phyloP scores from a whole-genome alignment of 2,888 invertebrate species.

The Caprella mutica region DNA sequence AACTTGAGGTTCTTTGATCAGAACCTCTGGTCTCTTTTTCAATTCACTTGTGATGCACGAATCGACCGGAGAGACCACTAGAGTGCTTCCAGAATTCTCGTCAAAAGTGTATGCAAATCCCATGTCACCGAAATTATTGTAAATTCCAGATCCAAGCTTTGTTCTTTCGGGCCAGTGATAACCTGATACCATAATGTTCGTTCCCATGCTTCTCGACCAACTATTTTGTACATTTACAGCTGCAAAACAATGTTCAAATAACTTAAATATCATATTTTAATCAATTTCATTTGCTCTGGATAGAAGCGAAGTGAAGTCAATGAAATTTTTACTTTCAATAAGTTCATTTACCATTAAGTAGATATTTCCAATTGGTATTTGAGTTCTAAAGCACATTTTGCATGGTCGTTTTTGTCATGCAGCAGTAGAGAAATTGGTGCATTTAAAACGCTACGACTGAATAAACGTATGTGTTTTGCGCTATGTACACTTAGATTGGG shows the following conservation, averaged over 20 bases:
- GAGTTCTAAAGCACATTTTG: too few species aligned
- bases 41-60: neutral
- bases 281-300: neutral
- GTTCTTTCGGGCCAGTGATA: slow-evolving; percentile 52
- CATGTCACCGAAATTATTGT: slow-evolving; percentile 47
- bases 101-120: slow-evolving; percentile 37
- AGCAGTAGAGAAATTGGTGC: too few species aligned
- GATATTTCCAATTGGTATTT: too few species aligned
- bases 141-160: slow-evolving; percentile 65
- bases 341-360: too few species aligned
- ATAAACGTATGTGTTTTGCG: too few species aligned
- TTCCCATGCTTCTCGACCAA: slow-evolving; percentile 55
- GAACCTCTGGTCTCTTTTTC: neutral
- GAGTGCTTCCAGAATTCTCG: slow-evolving; percentile 34
- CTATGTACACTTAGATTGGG: too few species aligned
- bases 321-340: neutral
- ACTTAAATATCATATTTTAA: neutral
- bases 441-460: too few species aligned
- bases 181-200: slow-evolving; percentile 59
- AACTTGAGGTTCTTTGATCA: neutral
- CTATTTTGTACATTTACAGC: slow-evolving; percentile 38
- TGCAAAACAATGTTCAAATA: slow-evolving; percentile 7
- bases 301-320: neutral
- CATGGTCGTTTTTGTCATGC: too few species aligned
- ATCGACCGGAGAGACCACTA: slow-evolving; percentile 1